A percentile compares a stretch with the other conserved stretches of the same genome.
These are phyloP conservation scores for Heteractis magnifica DNA, from an alignment of 92 coral and sea anemone genomes.

Conservation along the genomic window DNA sequence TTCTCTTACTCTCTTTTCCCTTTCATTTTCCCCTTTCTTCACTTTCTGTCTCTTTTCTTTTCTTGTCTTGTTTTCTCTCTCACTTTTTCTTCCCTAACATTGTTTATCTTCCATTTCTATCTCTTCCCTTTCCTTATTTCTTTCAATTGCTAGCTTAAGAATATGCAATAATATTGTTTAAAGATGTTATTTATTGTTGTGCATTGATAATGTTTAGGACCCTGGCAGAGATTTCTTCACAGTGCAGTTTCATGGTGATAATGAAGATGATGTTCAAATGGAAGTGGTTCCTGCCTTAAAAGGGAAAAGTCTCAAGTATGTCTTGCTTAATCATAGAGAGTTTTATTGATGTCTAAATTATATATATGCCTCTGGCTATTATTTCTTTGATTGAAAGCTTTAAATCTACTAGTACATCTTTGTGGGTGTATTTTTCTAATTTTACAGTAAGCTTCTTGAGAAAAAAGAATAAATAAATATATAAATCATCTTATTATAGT, in stretches of 20 bases:
- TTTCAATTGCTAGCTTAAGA: too few species aligned
- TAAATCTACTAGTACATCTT: too few species aligned
- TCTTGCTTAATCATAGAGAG: neutral
- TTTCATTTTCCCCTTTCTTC: neutral
- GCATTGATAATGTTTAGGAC: conserved; percentile 44
- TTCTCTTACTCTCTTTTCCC: neutral
- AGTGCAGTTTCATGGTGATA: conserved; percentile 64
- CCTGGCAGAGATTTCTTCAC: conserved; percentile 84
- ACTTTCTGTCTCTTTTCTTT: neutral
- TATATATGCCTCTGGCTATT: too few species aligned
- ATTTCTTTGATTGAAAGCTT: too few species aligned
- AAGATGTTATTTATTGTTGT: too few species aligned
- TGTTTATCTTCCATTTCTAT: neutral
- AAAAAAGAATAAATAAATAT: too few species aligned
- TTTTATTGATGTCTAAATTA: neutral
- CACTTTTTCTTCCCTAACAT: neutral
- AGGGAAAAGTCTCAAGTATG: conserved; percentile 89
- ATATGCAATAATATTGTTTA: too few species aligned
- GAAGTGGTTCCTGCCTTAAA: conserved; percentile 83
- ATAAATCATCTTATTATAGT: too few species aligned
- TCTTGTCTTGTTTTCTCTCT: neutral
- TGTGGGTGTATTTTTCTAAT: too few species aligned
- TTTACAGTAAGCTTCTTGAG: too few species aligned
- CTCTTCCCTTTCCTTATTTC: too few species aligned
- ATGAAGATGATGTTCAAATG: conserved; percentile 49